Percentiles rank a stretch among this genome's conserved stretches.
phyloP scores from a whole-genome alignment of 2,888 invertebrate genomes.

The Perizoma affinitatum region DNA sequence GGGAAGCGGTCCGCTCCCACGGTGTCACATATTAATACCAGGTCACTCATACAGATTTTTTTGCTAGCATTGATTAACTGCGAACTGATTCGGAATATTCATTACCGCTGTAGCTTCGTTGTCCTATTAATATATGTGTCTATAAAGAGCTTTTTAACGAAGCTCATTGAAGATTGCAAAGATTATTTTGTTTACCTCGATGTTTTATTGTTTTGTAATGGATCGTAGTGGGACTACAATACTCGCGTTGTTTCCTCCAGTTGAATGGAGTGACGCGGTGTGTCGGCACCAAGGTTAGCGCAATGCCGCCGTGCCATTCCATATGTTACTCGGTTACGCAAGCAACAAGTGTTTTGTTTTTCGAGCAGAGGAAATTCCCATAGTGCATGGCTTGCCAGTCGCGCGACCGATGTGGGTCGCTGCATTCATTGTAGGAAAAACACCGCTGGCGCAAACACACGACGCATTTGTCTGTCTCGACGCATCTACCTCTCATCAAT shows the following conservation, averaged over 20 bases:
- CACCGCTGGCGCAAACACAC: conserved; percentile 36
- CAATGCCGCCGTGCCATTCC: conserved; percentile 20
- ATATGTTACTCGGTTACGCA: conserved; percentile 18
- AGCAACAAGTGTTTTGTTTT: conserved; percentile 27
- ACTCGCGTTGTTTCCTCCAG: conserved; percentile 31
- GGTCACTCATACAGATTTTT: conserved; percentile 24
- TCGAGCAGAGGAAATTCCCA: conserved; percentile 53
- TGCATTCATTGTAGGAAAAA: conserved; percentile 53
- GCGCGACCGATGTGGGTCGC: conserved; percentile 33
- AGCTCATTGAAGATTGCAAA: conserved; percentile 16
- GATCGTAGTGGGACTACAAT: conserved; percentile 14
- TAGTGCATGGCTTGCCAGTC: conserved; percentile 29
- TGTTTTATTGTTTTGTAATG: conserved; percentile 35
- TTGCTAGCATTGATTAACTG: conserved; percentile 16
- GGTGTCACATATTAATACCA: conserved; percentile 32
- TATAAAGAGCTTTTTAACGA: background rate
- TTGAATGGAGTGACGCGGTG: conserved; percentile 38
- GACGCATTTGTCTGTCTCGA: conserved; percentile 21
- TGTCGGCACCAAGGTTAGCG: conserved; percentile 29
- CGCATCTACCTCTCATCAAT: conserved; percentile 11
- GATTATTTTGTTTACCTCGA: conserved; percentile 30
- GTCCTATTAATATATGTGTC: background rate
- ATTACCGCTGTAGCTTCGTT: background rate
- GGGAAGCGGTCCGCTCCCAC: conserved; percentile 48
- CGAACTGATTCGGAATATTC: background rate